Evolutionary conservation across 2,888 invertebrate genomes (phyloP).

Genomic region (Polyploca ridens): DNA sequence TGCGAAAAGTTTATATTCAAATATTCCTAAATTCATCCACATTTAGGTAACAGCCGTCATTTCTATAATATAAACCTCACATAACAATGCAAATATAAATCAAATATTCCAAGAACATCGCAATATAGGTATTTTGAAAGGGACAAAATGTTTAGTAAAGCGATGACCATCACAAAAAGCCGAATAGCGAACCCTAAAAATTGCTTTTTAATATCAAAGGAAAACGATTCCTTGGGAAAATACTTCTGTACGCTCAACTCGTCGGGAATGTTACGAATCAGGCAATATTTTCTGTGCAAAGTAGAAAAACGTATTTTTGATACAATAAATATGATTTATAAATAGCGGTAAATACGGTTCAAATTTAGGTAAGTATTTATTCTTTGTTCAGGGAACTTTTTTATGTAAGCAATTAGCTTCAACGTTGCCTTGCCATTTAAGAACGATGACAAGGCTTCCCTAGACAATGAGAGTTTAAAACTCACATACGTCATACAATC

Average conservation of each 20-base stretch:
- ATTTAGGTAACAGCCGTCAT: neutral
- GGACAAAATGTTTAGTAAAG: slow-evolving; percentile 6
- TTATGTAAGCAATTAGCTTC: too few species aligned
- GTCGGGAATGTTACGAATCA: neutral
- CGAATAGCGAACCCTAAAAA: slow-evolving; percentile 12
- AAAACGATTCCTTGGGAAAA: slow-evolving; percentile 12
- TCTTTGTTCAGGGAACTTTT: neutral
- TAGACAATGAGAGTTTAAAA: too few species aligned
- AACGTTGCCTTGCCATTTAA: neutral
- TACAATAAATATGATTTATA: neutral
- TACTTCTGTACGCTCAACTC: slow-evolving; percentile 5
- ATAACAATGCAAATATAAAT: slow-evolving; percentile 3
- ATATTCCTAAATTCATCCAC: neutral
- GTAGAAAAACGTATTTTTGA: slow-evolving; percentile 15
- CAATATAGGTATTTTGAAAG: neutral
- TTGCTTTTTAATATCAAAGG: slow-evolving; percentile 18
- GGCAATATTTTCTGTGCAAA: neutral
- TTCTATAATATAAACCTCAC: neutral
- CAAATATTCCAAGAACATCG: slow-evolving; percentile 1
- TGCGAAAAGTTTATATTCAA: too few species aligned
- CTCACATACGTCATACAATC: too few species aligned
- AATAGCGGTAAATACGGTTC: neutral
- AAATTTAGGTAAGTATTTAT: neutral
- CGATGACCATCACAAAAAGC: slow-evolving; percentile 13
- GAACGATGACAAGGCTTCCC: neutral